These are phyloP conservation scores for Sander vitreus DNA, from an alignment of 2,113 vertebrate genomes.

Conservation along the genomic window DNA sequence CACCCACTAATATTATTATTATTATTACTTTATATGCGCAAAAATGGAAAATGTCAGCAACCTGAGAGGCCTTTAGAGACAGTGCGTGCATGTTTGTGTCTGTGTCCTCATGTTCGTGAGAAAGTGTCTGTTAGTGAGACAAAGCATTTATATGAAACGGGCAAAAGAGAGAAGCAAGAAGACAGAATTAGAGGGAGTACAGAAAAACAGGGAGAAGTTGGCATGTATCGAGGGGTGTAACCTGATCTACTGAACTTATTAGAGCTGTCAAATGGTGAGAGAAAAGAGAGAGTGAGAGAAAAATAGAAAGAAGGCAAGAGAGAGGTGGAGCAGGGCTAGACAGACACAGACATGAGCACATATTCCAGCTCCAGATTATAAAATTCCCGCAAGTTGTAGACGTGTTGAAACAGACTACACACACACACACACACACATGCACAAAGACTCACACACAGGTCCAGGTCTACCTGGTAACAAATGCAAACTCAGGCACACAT, in stretches of 20 bases:
- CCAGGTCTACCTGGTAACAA: constrained; percentile 71
- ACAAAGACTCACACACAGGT: constrained; percentile 45
- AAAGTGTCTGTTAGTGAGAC: constrained; percentile 62
- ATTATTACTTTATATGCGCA: constrained; percentile 86
- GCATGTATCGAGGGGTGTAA: constrained; percentile 78
- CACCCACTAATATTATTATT: constrained; percentile 88
- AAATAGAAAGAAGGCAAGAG: constrained; percentile 28
- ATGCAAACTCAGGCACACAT: constrained; percentile 79
- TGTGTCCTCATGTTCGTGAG: constrained; percentile 54
- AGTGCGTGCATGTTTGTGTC: constrained; percentile 54
- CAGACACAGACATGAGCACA: constrained; percentile 83
- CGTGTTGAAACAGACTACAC: constrained; percentile 82
- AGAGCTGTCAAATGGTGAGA: constrained; percentile 81
- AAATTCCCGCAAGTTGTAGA: constrained; percentile 85
- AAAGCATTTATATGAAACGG: constrained; percentile 61
- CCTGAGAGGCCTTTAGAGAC: constrained; percentile 83
- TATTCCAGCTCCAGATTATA: constrained; percentile 86
- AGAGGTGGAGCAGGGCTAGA: constrained; percentile 74
- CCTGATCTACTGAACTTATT: constrained; percentile 83
- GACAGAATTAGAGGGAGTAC: constrained; percentile 67
- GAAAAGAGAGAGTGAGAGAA: constrained; percentile 50
- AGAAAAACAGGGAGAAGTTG: constrained; percentile 70
- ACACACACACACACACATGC: constrained; percentile 42
- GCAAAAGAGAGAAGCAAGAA: constrained; percentile 57
- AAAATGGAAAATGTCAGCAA: constrained; percentile 88